phyloP scores from a whole-genome alignment of 1,140 invertebrate genomes.

The Antheraea pernyi region DNA sequence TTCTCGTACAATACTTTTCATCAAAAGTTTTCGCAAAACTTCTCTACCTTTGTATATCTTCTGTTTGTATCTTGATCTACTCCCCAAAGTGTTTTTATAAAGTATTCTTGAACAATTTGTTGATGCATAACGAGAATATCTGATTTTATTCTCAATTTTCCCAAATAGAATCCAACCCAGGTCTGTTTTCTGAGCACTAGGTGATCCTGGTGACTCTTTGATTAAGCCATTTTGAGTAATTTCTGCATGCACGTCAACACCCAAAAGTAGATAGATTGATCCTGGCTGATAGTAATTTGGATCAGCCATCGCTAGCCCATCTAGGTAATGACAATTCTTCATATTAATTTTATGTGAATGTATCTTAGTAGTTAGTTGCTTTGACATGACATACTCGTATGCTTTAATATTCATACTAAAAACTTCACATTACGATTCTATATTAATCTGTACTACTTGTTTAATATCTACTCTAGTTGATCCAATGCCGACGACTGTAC shows the following conservation, averaged over 20 bases:
- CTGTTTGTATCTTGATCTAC: constrained; percentile 29
- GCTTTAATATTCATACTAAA: constrained; percentile 24
- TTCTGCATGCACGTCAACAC: constrained; percentile 33
- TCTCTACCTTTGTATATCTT: constrained; percentile 30
- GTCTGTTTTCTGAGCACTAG: constrained; percentile 40
- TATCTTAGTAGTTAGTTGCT: constrained; percentile 37
- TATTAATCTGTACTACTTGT: constrained; percentile 22
- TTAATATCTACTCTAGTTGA: constrained; percentile 22
- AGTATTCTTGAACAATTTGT: constrained; percentile 25
- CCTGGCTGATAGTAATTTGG: constrained; percentile 29
- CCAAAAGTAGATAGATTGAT: constrained; percentile 37
- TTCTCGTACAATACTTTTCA: constrained; percentile 27
- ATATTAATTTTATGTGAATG: constrained; percentile 25
- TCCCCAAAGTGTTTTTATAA: constrained; percentile 32
- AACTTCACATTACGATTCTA: constrained; percentile 26
- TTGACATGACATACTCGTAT: constrained; percentile 37
- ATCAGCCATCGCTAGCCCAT: constrained; percentile 35
- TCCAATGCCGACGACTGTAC: constrained; percentile 21
- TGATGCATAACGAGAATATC: constrained; percentile 28
- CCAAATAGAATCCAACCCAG: constrained; percentile 49
- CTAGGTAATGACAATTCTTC: constrained; percentile 32
- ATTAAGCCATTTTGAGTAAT: constrained; percentile 34
- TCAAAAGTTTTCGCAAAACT: constrained; percentile 31
- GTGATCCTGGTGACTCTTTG: constrained; percentile 33
- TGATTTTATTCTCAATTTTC: constrained; percentile 13